phyloP scores from a whole-genome alignment of 2,888 invertebrate genomes.

The Nysson spinosus region DNA sequence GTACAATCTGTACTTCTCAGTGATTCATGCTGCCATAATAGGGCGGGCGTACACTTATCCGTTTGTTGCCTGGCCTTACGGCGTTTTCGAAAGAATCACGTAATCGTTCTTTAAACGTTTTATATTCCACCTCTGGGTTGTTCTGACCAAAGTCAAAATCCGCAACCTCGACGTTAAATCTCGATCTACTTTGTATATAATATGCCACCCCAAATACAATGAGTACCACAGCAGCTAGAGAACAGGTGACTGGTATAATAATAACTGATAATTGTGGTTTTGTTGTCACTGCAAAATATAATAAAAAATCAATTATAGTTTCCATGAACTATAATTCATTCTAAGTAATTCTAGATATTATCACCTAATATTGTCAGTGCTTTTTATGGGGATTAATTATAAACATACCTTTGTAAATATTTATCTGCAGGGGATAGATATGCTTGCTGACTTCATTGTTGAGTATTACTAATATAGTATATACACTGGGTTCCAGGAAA shows the following conservation, averaged over 20 bases:
- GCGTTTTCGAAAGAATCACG: conserved; percentile 86
- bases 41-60: conserved; percentile 65
- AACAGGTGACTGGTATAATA: conserved; percentile 91
- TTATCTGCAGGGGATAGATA: conserved; percentile 85
- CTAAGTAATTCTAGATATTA: too few relatives aligned
- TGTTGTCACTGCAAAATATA: conserved; percentile 80
- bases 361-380: too few relatives aligned
- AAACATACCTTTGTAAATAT: conserved; percentile 88
- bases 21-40: conserved; percentile 76
- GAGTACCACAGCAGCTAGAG: conserved; percentile 88
- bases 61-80: conserved; percentile 74
- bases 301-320: too few relatives aligned
- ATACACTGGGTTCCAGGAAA: conserved; percentile 84
- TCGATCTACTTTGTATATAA: conserved; percentile 88
- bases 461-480: conserved; percentile 88
- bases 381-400: too few relatives aligned
- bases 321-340: too few relatives aligned
- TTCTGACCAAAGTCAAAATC: conserved; percentile 93
- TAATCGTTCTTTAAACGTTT: conserved; percentile 90
- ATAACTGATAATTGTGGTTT: conserved; percentile 93
- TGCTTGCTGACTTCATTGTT: conserved; percentile 86
- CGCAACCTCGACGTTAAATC: conserved; percentile 91
- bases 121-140: conserved; percentile 89
- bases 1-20: conserved; percentile 53
- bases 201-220: conserved; percentile 93